Percentiles rank a stretch among this genome's conserved stretches.
Conservation (phyloP, 92 coral and sea anemone species). For the Anthopleura xanthogrammica region DNA sequence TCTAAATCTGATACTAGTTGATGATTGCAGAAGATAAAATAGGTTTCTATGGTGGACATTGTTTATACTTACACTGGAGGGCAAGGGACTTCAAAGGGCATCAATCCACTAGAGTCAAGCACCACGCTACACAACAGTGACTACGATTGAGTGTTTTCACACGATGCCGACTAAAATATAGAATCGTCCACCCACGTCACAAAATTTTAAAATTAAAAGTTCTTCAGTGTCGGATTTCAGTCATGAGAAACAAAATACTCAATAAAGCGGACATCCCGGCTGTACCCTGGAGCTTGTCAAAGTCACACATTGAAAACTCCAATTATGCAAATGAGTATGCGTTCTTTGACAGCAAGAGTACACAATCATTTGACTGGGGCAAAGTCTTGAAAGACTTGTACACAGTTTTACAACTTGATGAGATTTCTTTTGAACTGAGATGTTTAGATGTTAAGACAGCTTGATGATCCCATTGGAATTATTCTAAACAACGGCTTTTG, state of each 20-base stretch:
- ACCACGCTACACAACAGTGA: neutral
- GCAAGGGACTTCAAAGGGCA: constrained; percentile 22
- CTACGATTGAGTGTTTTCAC: constrained; percentile 2
- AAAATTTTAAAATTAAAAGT: neutral
- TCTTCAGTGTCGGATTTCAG: constrained; percentile 63
- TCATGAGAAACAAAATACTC: constrained; percentile 78
- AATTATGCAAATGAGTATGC: constrained; percentile 13
- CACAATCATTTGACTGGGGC: constrained; percentile 14
- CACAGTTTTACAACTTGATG: constrained; percentile 30
- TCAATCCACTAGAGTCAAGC: constrained; percentile 2
- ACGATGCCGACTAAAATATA: neutral
- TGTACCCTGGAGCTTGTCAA: constrained; percentile 31
- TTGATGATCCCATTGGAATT: constrained; percentile 18
- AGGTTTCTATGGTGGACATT: neutral
- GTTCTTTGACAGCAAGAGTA: neutral
- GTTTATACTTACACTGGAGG: constrained; percentile 36
- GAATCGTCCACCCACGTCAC: constrained; percentile 16
- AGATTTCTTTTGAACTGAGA: constrained; percentile 15
- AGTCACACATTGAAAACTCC: constrained; percentile 15
- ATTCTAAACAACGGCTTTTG: constrained; percentile 37
- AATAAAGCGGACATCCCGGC: constrained; percentile 63
- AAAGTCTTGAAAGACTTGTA: constrained; percentile 4
- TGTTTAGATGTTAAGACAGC: constrained; percentile 37
- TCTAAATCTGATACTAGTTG: constrained; percentile 50
- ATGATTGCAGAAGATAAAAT: constrained; percentile 41